Percentiles rank a stretch among this genome's conserved stretches.
phyloP scores from a whole-genome alignment of 2,888 invertebrate species.

The Leucoma salicis region DNA sequence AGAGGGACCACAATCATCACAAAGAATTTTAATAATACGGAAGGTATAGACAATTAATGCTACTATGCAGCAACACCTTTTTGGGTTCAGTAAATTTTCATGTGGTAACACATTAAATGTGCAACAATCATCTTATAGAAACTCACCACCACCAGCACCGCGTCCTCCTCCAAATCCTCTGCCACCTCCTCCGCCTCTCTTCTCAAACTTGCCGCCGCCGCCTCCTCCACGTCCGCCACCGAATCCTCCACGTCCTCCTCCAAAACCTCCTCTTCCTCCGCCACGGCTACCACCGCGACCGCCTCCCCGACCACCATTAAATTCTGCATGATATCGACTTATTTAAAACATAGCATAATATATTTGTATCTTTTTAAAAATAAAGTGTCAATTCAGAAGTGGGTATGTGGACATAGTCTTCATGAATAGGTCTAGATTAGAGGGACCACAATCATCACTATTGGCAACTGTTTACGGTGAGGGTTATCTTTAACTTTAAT shows the following conservation, averaged over 20 bases:
- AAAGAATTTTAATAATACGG: no score
- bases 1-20: slow-evolving; percentile 79
- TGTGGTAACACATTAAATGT: no score
- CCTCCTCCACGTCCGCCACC: slow-evolving; percentile 59
- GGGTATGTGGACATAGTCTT: slow-evolving; percentile 81
- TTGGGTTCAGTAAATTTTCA: no score
- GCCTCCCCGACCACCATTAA: slow-evolving; percentile 57
- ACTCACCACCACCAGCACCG: slow-evolving; percentile 41
- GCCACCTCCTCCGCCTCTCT: slow-evolving; percentile 41
- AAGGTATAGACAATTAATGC: no score
- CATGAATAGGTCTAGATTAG: slow-evolving; percentile 80
- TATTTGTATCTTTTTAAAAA: neutral
- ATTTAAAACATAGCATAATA: neutral
- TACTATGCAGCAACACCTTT: no score
- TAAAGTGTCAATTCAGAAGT: slow-evolving; percentile 46
- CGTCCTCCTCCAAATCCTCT: slow-evolving; percentile 50
- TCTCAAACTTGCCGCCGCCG: slow-evolving; percentile 50
- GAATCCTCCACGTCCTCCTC: slow-evolving; percentile 70
- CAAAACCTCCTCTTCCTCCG: slow-evolving; percentile 58
- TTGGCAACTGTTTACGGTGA: no score
- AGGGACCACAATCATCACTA: slow-evolving; percentile 79
- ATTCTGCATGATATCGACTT: slow-evolving; percentile 43
- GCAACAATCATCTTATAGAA: slow-evolving; percentile 68
- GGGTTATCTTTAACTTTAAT: no score
- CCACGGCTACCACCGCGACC: slow-evolving; percentile 51